Percentiles rank a stretch among this genome's conserved stretches.
Conservation (phyloP, 2,113 vertebrate genomes). For the Sinocyclocheilus maitianheensis region DNA sequence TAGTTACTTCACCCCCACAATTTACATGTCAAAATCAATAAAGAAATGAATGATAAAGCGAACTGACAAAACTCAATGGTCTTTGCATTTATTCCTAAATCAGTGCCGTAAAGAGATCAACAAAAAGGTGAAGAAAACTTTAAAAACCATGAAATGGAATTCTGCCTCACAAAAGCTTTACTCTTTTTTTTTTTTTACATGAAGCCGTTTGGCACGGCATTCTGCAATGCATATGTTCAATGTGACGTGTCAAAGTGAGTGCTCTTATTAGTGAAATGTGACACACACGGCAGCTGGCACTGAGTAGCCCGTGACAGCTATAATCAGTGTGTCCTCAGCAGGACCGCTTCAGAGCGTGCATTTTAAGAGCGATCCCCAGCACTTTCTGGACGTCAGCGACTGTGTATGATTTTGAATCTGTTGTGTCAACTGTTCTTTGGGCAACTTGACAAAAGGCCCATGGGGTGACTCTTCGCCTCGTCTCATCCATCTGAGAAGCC, state of each 20-base stretch:
- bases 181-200: slow-evolving; percentile 17
- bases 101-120: slow-evolving; percentile 2
- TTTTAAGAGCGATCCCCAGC: slow-evolving; percentile 62
- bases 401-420: slow-evolving; percentile 59
- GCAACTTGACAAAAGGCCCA: slow-evolving; percentile 71
- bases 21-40: slow-evolving; percentile 19
- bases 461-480: slow-evolving; percentile 66
- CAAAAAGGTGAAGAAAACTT: slow-evolving; percentile 13
- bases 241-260: slow-evolving; percentile 46
- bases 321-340: slow-evolving; percentile 58
- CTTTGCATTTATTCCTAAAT: slow-evolving; percentile 19
- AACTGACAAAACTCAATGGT: not conserved
- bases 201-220: slow-evolving; percentile 18
- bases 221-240: slow-evolving; percentile 43
- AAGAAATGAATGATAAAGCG: not conserved
- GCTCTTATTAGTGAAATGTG: slow-evolving; percentile 61
- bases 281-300: slow-evolving; percentile 59
- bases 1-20: not conserved
- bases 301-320: slow-evolving; percentile 53
- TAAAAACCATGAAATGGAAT: slow-evolving; percentile 27
- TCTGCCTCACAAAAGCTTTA: slow-evolving; percentile 9
- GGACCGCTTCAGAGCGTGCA: slow-evolving; percentile 23
- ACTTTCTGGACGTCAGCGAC: slow-evolving; percentile 72
- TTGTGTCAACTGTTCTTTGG: slow-evolving; percentile 60
- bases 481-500: slow-evolving; percentile 70